Conservation (phyloP, 2,888 invertebrate species). For the Pollenia griseotomentosa region DNA sequence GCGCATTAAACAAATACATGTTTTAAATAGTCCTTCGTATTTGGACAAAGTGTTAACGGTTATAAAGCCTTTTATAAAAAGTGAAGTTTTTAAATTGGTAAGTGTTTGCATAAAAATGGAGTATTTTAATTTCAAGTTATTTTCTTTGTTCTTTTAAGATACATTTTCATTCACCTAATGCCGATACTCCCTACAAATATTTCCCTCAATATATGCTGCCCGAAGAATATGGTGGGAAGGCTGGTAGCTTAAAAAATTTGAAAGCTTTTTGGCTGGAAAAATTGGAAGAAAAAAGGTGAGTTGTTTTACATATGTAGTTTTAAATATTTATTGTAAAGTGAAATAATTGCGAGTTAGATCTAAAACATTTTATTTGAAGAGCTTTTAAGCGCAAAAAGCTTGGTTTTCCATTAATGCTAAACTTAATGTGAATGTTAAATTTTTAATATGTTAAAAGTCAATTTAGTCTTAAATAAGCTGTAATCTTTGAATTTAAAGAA, state of each 20-base stretch:
- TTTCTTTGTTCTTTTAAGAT: conserved; percentile 84
- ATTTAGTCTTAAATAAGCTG: no score
- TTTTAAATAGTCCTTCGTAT: conserved; percentile 88
- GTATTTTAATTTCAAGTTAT: background rate
- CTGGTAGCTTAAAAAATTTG: conserved; percentile 86
- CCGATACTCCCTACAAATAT: conserved; percentile 87
- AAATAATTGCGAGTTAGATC: background rate
- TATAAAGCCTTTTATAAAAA: conserved; percentile 88
- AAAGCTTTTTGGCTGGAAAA: conserved; percentile 87
- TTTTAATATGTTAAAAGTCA: no score
- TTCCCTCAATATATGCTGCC: conserved; percentile 88
- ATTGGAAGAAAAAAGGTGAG: conserved; percentile 87
- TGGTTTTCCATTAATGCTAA: background rate
- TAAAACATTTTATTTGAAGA: background rate
- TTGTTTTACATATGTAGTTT: background rate
- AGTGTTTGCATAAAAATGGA: conserved; percentile 69
- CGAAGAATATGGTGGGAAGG: conserved; percentile 88
- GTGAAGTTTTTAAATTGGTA: conserved; percentile 88
- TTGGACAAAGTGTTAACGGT: conserved; percentile 87
- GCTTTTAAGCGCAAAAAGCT: background rate
- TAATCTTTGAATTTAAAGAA: no score
- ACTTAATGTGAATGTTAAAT: no score
- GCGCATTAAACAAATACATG: conserved; percentile 87
- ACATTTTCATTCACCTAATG: conserved; percentile 89
- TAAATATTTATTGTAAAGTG: no score